A percentile compares a stretch with the other conserved stretches of the same genome.
Evolutionary conservation across 2,797 vertebrate species (phyloP).

Genomic region (Eleutherodactylus coqui): DNA sequence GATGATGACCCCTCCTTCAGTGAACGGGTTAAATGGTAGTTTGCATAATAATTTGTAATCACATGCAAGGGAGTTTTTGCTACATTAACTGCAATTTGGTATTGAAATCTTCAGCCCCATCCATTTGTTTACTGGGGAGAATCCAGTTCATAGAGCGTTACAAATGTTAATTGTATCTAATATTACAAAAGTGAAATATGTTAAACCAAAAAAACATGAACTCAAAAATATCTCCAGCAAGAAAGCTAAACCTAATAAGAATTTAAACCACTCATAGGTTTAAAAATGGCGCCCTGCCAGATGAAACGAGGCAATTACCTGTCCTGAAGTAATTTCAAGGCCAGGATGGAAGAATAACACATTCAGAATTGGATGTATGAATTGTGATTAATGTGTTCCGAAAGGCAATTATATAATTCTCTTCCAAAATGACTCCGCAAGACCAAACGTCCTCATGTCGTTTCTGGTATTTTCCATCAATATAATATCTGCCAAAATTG

Average conservation of each 20-base stretch:
- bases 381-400: constrained; percentile 63
- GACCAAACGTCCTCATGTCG: constrained; percentile 52
- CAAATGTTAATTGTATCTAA: not conserved
- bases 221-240: not conserved
- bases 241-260: constrained; percentile 30
- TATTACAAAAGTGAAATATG: not conserved
- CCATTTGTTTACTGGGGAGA: not conserved
- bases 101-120: not conserved
- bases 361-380: constrained; percentile 57
- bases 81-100: not conserved
- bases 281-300: constrained; percentile 39
- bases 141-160: not conserved
- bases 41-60: not conserved
- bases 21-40: not conserved
- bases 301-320: constrained; percentile 58
- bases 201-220: constrained; percentile 8
- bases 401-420: constrained; percentile 62
- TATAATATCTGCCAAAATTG: constrained; percentile 58
- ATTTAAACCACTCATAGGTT: constrained; percentile 28
- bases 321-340: constrained; percentile 46
- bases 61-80: not conserved
- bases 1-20: not conserved
- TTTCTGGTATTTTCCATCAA: constrained; percentile 58
- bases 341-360: constrained; percentile 55
- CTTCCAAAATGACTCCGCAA: constrained; percentile 56